A percentile compares a stretch with the other conserved stretches of the same genome.
These are phyloP conservation scores for Holcopasites calliopsidis DNA, from an alignment of 1,140 invertebrate species.

Conservation along the genomic window DNA sequence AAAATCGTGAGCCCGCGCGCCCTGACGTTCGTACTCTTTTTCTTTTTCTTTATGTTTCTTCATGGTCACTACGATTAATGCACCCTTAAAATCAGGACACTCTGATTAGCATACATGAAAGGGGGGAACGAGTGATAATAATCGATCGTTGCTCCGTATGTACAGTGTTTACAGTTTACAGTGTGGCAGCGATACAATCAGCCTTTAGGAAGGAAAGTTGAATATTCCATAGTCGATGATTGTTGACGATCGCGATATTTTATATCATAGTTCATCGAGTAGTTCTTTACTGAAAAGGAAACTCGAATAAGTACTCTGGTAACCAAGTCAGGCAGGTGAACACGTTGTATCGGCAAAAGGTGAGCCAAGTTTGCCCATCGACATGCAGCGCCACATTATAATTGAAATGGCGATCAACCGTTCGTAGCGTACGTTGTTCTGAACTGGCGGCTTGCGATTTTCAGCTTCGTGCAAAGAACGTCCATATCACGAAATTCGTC, in stretches of 20 bases:
- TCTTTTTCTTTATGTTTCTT: neutral
- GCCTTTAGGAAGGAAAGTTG: slow-evolving; percentile 27
- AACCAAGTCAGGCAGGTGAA: too few species aligned
- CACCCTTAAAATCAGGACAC: slow-evolving; percentile 36
- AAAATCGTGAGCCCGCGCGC: slow-evolving; percentile 38
- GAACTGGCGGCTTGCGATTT: too few species aligned
- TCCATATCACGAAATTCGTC: too few species aligned
- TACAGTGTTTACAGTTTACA: slow-evolving; percentile 66
- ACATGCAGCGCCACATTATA: too few species aligned
- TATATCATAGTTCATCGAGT: slow-evolving; percentile 22
- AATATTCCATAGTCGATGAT: slow-evolving; percentile 10
- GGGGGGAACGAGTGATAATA: slow-evolving; percentile 32
- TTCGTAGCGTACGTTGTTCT: too few species aligned
- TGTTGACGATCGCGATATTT: slow-evolving; percentile 1
- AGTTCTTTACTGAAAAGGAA: neutral
- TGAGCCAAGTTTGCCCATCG: too few species aligned
- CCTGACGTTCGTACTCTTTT: neutral
- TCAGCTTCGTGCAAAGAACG: too few species aligned
- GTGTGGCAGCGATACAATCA: slow-evolving; percentile 45
- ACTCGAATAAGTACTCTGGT: too few species aligned
- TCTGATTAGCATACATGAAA: slow-evolving; percentile 56
- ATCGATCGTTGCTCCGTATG: slow-evolving; percentile 48
- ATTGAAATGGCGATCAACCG: too few species aligned
- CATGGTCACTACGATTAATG: slow-evolving; percentile 33
- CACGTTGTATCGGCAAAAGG: too few species aligned